Evolutionary conservation across 2,113 vertebrate genomes (phyloP).

Genomic region (Bos taurus): DNA sequence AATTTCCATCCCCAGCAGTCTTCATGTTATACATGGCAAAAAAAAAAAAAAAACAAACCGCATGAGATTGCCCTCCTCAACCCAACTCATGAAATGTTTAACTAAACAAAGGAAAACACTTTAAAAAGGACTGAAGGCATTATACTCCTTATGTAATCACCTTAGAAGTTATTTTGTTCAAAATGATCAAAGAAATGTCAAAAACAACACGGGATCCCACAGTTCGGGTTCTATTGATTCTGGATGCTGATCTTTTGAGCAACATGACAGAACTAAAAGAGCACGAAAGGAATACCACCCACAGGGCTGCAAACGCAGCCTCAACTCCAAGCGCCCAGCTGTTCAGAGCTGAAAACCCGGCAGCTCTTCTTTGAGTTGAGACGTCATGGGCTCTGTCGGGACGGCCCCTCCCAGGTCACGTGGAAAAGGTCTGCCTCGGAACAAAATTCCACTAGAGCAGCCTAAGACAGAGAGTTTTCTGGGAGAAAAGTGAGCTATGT

Average conservation of each 20-base stretch:
- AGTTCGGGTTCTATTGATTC: not conserved
- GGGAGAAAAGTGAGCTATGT: not conserved
- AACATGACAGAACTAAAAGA: not conserved
- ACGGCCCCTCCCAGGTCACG: not conserved
- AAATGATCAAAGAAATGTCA: not conserved
- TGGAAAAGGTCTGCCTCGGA: not conserved
- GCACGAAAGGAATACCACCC: accelerated
- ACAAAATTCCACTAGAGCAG: not conserved
- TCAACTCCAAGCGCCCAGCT: accelerated
- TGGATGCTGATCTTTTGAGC: not conserved
- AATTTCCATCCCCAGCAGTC: not conserved
- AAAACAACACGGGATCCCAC: not conserved
- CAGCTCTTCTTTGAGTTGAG: not conserved
- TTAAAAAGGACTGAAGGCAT: not conserved
- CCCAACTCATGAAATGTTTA: not conserved
- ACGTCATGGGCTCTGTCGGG: not conserved
- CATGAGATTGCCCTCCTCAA: not conserved
- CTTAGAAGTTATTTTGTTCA: not conserved
- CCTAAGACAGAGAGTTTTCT: not conserved
- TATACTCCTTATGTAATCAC: not conserved
- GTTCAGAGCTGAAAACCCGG: not conserved
- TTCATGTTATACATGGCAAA: not conserved
- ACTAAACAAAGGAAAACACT: not conserved
- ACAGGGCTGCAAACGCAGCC: no score
- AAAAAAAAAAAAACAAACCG: no score